Evolutionary conservation across 2,888 invertebrate genomes (phyloP).

Genomic region (Leptinotarsa rubiginosa): DNA sequence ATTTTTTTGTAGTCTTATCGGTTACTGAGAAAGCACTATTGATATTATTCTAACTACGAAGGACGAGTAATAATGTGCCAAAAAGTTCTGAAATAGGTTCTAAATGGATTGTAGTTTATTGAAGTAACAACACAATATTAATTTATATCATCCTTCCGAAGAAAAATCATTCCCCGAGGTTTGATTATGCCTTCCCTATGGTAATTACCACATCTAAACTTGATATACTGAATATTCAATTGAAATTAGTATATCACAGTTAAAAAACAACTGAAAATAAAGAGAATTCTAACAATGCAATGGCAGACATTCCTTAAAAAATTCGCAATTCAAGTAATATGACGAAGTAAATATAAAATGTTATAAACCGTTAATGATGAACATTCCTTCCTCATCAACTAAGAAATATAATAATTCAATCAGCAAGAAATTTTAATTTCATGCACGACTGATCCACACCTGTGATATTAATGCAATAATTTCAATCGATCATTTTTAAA

Average conservation of each 20-base stretch:
- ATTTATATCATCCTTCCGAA: no score
- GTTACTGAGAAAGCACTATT: no score
- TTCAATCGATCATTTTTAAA: slow-evolving; percentile 13
- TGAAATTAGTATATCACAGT: not conserved
- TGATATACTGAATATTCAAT: no score
- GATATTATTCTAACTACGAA: no score
- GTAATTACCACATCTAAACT: no score
- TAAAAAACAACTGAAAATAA: not conserved
- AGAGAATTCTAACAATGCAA: not conserved
- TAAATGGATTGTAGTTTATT: no score
- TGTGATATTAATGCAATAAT: slow-evolving; percentile 1
- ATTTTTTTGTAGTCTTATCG: no score
- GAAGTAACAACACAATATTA: no score
- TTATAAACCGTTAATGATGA: not conserved
- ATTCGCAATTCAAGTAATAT: not conserved
- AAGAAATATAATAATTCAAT: not conserved
- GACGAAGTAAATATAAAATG: not conserved
- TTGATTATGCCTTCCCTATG: no score
- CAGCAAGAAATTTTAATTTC: slow-evolving; percentile 9
- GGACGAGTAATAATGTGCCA: no score
- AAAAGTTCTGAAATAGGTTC: no score
- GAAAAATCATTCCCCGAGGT: no score
- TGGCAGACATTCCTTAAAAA: not conserved
- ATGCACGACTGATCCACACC: slow-evolving; percentile 12
- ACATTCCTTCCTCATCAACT: not conserved